phyloP scores from a whole-genome alignment of 1,140 invertebrate species.

The Drosophila leontia region DNA sequence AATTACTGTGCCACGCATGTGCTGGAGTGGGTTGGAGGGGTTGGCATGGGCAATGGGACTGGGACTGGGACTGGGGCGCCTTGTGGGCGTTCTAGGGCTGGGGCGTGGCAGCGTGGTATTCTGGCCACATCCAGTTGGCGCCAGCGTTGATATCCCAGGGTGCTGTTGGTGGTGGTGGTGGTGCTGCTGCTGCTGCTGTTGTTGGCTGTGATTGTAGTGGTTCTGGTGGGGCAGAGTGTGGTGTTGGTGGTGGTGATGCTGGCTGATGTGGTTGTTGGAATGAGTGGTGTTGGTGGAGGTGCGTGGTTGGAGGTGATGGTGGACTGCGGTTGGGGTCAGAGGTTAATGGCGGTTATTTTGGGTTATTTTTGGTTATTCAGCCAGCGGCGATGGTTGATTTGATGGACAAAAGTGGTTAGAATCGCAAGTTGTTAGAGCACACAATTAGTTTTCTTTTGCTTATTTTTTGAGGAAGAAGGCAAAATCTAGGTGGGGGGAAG shows the following conservation, averaged over 20 bases:
- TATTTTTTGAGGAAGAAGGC: neutral
- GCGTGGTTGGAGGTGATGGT: constrained; percentile 36
- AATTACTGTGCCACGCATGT: constrained; percentile 85
- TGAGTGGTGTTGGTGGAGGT: constrained; percentile 42
- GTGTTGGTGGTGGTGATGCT: constrained; percentile 36
- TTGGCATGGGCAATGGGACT: constrained; percentile 33
- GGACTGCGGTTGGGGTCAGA: constrained; percentile 44
- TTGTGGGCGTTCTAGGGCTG: constrained; percentile 49
- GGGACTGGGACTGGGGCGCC: constrained; percentile 53
- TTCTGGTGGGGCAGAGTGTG: constrained; percentile 43
- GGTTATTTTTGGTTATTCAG: constrained; percentile 49
- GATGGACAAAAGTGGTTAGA: constrained; percentile 46
- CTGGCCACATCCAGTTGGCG: constrained; percentile 30
- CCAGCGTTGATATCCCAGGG: constrained; percentile 25
- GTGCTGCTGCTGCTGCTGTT: constrained; percentile 42
- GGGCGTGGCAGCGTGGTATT: constrained; percentile 67
- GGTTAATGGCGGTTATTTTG: constrained; percentile 59
- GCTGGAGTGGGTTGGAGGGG: constrained; percentile 38
- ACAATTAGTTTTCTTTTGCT: constrained; percentile 33
- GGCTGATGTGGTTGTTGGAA: constrained; percentile 40
- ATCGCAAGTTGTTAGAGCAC: constrained; percentile 47
- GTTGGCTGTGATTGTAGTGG: constrained; percentile 14
- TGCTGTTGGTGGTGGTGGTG: constrained; percentile 50
- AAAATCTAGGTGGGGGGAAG: neutral
- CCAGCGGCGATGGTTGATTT: constrained; percentile 30